A percentile compares a stretch with the other conserved stretches of the same genome.
Evolutionary conservation across 2,113 vertebrate species (phyloP).

Genomic region (Proteles cristata): DNA sequence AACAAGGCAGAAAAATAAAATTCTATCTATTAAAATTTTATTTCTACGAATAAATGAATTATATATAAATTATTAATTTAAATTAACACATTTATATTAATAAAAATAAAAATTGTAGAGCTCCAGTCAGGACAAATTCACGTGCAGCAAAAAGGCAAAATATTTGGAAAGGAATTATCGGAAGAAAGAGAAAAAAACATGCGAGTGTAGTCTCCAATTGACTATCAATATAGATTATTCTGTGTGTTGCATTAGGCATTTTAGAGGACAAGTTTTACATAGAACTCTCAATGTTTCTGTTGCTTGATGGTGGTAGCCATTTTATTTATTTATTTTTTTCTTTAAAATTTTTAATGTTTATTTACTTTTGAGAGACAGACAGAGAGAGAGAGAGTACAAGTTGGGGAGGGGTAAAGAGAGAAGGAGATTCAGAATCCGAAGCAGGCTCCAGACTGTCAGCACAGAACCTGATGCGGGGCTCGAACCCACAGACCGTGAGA

Average conservation of each 20-base stretch:
- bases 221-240: background rate
- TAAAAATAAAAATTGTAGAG: background rate
- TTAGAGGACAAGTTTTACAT: background rate
- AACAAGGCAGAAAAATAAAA: background rate
- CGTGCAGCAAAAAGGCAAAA: background rate
- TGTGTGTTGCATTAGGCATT: background rate
- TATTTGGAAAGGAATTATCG: background rate
- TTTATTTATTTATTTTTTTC: background rate
- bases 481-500: background rate
- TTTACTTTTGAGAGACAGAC: background rate
- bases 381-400: background rate
- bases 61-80: background rate
- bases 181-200: background rate
- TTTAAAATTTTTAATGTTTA: background rate
- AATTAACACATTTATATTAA: background rate
- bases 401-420: background rate
- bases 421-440: background rate
- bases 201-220: background rate
- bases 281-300: too few species aligned
- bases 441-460: background rate
- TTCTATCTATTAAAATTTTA: background rate
- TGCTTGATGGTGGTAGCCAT: too few species aligned
- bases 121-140: background rate
- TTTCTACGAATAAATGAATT: background rate
- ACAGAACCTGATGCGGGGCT: rapidly evolving